A percentile compares a stretch with the other conserved stretches of the same genome.
phyloP scores from a whole-genome alignment of 2,113 vertebrate genomes.

The Phaethornis superciliosus region DNA sequence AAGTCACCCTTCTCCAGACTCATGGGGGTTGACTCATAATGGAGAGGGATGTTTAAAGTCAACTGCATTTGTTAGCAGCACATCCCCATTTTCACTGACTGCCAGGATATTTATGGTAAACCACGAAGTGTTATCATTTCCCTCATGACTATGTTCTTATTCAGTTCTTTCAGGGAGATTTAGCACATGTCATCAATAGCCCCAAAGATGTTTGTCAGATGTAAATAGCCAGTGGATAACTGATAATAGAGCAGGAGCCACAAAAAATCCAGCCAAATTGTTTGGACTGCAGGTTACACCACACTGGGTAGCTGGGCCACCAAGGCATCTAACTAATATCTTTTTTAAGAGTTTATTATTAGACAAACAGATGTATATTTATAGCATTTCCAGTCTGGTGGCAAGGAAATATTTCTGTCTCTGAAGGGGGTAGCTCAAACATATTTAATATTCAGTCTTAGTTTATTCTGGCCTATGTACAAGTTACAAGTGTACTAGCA shows the following conservation, averaged over 20 bases:
- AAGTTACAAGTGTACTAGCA: not conserved
- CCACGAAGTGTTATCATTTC: not conserved
- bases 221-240: conserved; percentile 22
- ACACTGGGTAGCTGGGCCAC: not conserved
- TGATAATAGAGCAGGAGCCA: not conserved
- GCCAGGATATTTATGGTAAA: not conserved
- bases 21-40: not conserved
- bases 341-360: conserved; percentile 22
- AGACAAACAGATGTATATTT: not conserved
- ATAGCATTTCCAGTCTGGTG: not conserved
- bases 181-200: not conserved
- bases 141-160: not conserved
- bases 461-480: not conserved
- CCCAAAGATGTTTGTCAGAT: conserved; percentile 16
- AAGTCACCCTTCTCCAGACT: not conserved
- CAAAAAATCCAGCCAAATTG: not conserved
- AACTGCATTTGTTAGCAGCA: not conserved
- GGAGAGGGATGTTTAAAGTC: not conserved
- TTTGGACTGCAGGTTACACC: not conserved
- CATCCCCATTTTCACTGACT: not conserved
- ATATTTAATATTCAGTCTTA: not conserved
- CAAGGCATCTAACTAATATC: not conserved
- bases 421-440: not conserved
- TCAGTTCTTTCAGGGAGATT: conserved; percentile 10
- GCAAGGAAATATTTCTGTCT: not conserved